Base-by-base conservation (phyloP, 2,113 vertebrate species). In the Canis aureus region DNA sequence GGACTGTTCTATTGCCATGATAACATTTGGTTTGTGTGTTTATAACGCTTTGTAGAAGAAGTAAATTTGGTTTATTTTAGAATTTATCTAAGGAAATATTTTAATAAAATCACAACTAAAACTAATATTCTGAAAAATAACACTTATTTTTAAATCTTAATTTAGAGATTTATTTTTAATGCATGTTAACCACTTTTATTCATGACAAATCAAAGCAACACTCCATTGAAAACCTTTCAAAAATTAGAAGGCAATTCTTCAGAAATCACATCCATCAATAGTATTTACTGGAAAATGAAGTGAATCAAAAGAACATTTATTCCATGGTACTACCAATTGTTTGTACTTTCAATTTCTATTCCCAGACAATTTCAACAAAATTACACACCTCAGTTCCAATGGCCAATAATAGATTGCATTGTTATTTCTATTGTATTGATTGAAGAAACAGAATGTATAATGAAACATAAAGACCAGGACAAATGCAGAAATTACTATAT, bases 61-160 rank as follows among this genome's bases (percentile, higher is more conserved):
- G 19, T 29, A 66, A 55, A 51, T 13, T 89, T 19, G 29, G 19
- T 19, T 60, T 59, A 80, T 59, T 29, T 94, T 38, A 64, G 29
- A 66, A 55, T 83, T 62, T 73, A 94, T 94, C 55, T 88, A 51
- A 92, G 19, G n/a, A 92, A 82, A 64, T 83, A 38, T 43, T 60
- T 83, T 59, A 38, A 81, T 29, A 35, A 91, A 80, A 43, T 55
- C 53, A 80, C 11, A 64, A 74, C 11, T 29, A 94, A 76, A 91
- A 78, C 5, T 80, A 64, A 27, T 62, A 88, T 38, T n/a, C 53
- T 82, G 64, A 87, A 89, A 92, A 67, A 80, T 29, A 53, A 51
- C 60, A 84, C 8, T 91, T 38, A 35, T 38, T 89, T 93, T 67
- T 27, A 89, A 55, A 49, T 80, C 25, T 67, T 92, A 32, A 79